phyloP scores from a whole-genome alignment of 2,113 vertebrate genomes.

The Colistium nudipinnis region DNA sequence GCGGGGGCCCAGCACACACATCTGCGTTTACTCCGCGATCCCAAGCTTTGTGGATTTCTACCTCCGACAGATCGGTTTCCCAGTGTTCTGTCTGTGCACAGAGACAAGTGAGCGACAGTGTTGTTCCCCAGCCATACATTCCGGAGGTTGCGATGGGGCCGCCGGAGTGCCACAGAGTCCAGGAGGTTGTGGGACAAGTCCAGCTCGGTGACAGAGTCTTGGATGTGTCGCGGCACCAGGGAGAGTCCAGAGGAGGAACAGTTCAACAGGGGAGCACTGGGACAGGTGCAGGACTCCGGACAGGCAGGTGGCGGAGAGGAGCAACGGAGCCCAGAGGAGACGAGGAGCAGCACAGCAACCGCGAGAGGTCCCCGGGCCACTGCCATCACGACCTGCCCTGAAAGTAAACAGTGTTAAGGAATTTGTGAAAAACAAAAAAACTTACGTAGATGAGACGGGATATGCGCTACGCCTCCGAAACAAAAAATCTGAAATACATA shows the following conservation, averaged over 20 bases:
- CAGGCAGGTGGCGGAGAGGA: constrained; percentile 55
- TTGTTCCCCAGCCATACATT: constrained; percentile 78
- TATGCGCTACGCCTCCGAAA: no score
- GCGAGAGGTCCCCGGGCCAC: constrained; percentile 22
- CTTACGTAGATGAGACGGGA: no score
- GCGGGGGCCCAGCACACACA: constrained; percentile 79
- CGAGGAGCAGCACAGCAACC: constrained; percentile 62
- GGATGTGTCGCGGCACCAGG: constrained; percentile 48
- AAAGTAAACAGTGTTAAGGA: constrained; percentile 1
- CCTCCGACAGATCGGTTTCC: constrained; percentile 1
- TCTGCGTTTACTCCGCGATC: constrained; percentile 21
- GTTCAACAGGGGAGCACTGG: constrained; percentile 61
- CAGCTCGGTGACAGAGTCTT: constrained; percentile 56
- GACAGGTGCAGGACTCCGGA: constrained; percentile 72
- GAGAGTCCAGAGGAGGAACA: constrained; percentile 76
- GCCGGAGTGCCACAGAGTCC: constrained; percentile 35
- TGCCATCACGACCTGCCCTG: constrained; percentile 69
- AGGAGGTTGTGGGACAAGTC: constrained; percentile 81
- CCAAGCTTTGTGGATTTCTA: not conserved
- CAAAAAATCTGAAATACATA: not conserved
- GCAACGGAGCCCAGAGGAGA: constrained; percentile 38
- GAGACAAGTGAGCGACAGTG: constrained; percentile 71
- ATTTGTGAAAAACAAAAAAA: no score
- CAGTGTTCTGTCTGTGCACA: constrained; percentile 59
- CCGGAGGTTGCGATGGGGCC: constrained; percentile 50